Evolutionary conservation across 2,888 invertebrate species (phyloP).

Genomic region (Cosmia trapezina): DNA sequence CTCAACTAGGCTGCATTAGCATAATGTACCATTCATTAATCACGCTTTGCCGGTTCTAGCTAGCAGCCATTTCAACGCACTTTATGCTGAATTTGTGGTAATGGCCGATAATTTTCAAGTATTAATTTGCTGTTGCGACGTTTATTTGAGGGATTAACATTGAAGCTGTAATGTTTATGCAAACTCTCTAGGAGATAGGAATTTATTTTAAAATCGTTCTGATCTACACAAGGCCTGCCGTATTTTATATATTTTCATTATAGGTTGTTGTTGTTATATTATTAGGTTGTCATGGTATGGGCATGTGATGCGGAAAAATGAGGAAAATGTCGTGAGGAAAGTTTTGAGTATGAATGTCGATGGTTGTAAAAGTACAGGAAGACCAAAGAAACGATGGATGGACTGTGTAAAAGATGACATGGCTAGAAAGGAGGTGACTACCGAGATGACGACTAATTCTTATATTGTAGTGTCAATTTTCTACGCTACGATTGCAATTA

Average conservation of each 20-base stretch:
- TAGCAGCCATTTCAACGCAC: conserved; percentile 58
- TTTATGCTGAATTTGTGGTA: conserved; percentile 62
- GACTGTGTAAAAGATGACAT: too few relatives aligned
- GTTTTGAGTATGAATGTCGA: too few relatives aligned
- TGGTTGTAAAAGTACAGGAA: too few relatives aligned
- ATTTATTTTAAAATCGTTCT: conserved; percentile 25
- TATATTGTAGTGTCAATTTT: neutral
- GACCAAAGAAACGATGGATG: too few relatives aligned
- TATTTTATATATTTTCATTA: conserved; percentile 19
- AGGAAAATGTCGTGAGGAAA: too few relatives aligned
- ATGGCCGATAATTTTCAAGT: conserved; percentile 59
- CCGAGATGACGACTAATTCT: too few relatives aligned
- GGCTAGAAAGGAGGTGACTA: too few relatives aligned
- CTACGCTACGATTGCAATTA: neutral
- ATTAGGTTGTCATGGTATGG: too few relatives aligned
- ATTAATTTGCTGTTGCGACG: conserved; percentile 55
- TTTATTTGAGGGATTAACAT: conserved; percentile 56
- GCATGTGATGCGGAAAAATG: too few relatives aligned
- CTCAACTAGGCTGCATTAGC: conserved; percentile 65
- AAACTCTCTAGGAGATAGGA: conserved; percentile 27
- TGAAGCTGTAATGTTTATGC: conserved; percentile 27
- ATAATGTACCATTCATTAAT: conserved; percentile 72
- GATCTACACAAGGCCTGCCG: neutral
- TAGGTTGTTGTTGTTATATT: too few relatives aligned
- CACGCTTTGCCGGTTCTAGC: conserved; percentile 60